These are phyloP conservation scores for Hypselothyrea guttata DNA, from an alignment of 2,888 invertebrate genomes.

Conservation along the genomic window DNA sequence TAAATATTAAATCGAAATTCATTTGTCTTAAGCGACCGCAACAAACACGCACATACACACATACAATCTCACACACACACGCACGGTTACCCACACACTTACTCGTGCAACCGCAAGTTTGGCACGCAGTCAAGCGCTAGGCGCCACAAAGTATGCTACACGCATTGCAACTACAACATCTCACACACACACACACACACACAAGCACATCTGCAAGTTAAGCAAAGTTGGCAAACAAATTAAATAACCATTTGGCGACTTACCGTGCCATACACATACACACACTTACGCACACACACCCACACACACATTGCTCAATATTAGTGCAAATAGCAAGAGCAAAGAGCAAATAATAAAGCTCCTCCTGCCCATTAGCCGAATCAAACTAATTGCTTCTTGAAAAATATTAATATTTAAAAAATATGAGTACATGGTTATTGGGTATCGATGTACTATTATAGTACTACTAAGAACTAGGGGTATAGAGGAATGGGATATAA, in stretches of 20 bases:
- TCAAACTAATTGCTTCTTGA: too few species aligned
- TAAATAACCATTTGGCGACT: conserved; percentile 39
- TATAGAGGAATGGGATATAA: too few species aligned
- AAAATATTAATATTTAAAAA: too few species aligned
- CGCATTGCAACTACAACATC: conserved; percentile 13
- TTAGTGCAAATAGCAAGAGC: neutral
- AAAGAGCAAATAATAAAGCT: conserved; percentile 8
- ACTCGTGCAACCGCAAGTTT: conserved; percentile 37
- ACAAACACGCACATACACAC: conserved; percentile 11
- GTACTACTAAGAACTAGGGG: too few species aligned
- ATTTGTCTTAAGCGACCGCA: conserved; percentile 64
- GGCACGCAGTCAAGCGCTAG: conserved; percentile 26
- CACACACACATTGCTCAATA: neutral
- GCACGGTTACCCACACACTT: conserved; percentile 4
- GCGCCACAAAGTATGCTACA: conserved; percentile 37
- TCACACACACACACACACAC: neutral
- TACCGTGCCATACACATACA: conserved; percentile 3
- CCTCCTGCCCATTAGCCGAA: too few species aligned
- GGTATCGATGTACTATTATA: too few species aligned
- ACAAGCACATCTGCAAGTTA: conserved; percentile 17
- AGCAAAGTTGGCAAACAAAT: conserved; percentile 41
- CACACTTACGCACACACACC: conserved; percentile 1
- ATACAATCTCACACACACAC: conserved; percentile 7
- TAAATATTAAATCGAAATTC: conserved; percentile 63
- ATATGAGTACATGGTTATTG: too few species aligned